Evolutionary conservation across 2,888 invertebrate genomes (phyloP).

Genomic region (Acanthosepion lycidas): DNA sequence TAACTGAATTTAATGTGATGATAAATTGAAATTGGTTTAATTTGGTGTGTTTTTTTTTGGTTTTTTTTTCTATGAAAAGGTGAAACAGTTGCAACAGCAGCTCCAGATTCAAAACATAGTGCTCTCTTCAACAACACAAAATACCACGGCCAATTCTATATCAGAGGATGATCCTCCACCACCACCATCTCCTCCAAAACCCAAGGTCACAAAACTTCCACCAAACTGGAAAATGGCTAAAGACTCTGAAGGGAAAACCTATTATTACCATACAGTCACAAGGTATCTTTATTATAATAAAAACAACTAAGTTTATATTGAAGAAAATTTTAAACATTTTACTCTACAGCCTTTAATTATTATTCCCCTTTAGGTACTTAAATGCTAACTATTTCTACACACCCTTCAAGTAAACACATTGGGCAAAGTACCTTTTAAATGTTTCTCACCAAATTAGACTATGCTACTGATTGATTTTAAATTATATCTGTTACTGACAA

Average conservation of each 20-base stretch:
- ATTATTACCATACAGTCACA: slow-evolving; percentile 86
- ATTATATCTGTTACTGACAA: too few relatives aligned
- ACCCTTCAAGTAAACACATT: too few relatives aligned
- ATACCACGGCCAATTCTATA: slow-evolving; percentile 47
- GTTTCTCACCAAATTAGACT: too few relatives aligned
- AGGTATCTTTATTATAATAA: slow-evolving; percentile 62
- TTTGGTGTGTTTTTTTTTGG: too few relatives aligned
- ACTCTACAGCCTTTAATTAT: background rate
- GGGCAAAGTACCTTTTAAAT: too few relatives aligned
- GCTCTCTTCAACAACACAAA: slow-evolving; percentile 47
- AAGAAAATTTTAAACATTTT: background rate
- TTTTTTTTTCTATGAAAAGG: slow-evolving; percentile 48
- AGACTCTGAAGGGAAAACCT: slow-evolving; percentile 87
- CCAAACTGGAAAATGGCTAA: slow-evolving; percentile 90
- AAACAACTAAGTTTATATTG: background rate
- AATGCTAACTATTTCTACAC: too few relatives aligned
- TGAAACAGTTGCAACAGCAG: slow-evolving; percentile 62
- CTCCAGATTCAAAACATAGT: slow-evolving; percentile 53
- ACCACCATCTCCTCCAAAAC: slow-evolving; percentile 74
- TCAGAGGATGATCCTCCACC: slow-evolving; percentile 69
- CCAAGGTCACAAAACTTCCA: slow-evolving; percentile 79
- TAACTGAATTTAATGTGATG: too few relatives aligned
- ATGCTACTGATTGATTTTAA: too few relatives aligned
- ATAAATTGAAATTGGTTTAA: too few relatives aligned
- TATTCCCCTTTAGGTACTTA: background rate